Evolutionary conservation across 2,888 invertebrate species (phyloP).

Genomic region (Plagiodera versicolora): DNA sequence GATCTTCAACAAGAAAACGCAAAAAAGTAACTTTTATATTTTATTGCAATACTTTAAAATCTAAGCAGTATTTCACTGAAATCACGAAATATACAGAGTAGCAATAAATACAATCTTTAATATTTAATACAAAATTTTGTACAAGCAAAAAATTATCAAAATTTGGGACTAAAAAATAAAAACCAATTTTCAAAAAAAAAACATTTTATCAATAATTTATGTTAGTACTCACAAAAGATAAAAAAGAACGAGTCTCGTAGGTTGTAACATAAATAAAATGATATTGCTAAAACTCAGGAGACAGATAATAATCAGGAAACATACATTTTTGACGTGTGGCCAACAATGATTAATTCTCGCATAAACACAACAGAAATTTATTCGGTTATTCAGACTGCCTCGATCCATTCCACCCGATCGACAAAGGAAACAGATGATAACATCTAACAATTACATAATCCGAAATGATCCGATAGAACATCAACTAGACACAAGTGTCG

Average conservation of each 20-base stretch:
- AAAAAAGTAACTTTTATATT: slow-evolving; percentile 29
- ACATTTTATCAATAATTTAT: slow-evolving; percentile 26
- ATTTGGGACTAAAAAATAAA: slow-evolving; percentile 26
- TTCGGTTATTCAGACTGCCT: slow-evolving; percentile 31
- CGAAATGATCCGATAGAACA: slow-evolving; percentile 14
- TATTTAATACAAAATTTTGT: slow-evolving; percentile 41
- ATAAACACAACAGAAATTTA: slow-evolving; percentile 23
- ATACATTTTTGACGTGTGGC: slow-evolving; percentile 23
- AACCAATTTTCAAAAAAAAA: slow-evolving; percentile 22
- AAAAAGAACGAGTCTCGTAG: slow-evolving; percentile 27
- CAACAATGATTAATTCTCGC: not conserved
- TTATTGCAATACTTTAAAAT: slow-evolving; percentile 35
- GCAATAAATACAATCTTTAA: slow-evolving; percentile 38
- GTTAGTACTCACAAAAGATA: slow-evolving; percentile 31
- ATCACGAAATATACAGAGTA: slow-evolving; percentile 40
- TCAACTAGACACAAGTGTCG: slow-evolving; percentile 11
- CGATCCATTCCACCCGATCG: slow-evolving; percentile 9
- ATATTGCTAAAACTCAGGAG: slow-evolving; percentile 24
- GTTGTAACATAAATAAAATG: slow-evolving; percentile 29
- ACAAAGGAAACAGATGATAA: slow-evolving; percentile 10
- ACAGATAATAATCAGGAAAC: slow-evolving; percentile 20
- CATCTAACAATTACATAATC: not conserved
- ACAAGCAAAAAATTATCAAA: slow-evolving; percentile 34
- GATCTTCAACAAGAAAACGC: slow-evolving; percentile 32
- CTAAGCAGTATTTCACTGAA: slow-evolving; percentile 39